phyloP scores from a whole-genome alignment of 2,888 invertebrate genomes.

The Caenorhabditis sp. region DNA sequence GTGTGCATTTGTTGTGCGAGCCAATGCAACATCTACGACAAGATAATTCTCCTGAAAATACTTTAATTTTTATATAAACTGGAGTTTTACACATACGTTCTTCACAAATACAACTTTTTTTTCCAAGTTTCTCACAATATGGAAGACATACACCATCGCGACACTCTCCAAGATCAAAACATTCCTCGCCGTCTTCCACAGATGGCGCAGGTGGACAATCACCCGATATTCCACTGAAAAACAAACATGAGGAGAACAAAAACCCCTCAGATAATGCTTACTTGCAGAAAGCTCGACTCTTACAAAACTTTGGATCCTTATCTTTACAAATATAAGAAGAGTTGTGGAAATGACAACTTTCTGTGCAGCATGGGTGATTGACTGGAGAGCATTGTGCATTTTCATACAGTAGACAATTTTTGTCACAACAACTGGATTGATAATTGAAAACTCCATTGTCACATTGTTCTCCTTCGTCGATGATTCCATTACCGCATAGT shows the following conservation, averaged over 20 bases:
- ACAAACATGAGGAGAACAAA: no score
- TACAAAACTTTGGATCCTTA: constrained; percentile 88
- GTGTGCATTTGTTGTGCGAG: constrained; percentile 72
- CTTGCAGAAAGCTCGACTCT: constrained; percentile 80
- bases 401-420: constrained; percentile 29
- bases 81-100: constrained; percentile 77
- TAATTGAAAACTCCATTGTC: constrained; percentile 80
- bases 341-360: constrained; percentile 86
- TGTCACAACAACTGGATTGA: constrained; percentile 38
- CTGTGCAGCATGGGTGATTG: constrained; percentile 89
- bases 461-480: constrained; percentile 94
- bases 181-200: constrained; percentile 85
- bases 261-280: no score
- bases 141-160: constrained; percentile 89
- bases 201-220: constrained; percentile 87
- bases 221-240: constrained; percentile 79
- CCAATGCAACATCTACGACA: constrained; percentile 86
- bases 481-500: constrained; percentile 92
- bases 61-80: background rate
- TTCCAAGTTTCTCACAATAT: constrained; percentile 83
- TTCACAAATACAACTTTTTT: constrained; percentile 95
- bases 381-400: constrained; percentile 80
- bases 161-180: constrained; percentile 87
- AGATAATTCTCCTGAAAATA: constrained; percentile 83
- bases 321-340: constrained; percentile 80